Evolutionary conservation across 2,888 invertebrate genomes (phyloP), one percentile per base, ranked within the genome.

Genomic region (Osmoderma eremita): DNA sequence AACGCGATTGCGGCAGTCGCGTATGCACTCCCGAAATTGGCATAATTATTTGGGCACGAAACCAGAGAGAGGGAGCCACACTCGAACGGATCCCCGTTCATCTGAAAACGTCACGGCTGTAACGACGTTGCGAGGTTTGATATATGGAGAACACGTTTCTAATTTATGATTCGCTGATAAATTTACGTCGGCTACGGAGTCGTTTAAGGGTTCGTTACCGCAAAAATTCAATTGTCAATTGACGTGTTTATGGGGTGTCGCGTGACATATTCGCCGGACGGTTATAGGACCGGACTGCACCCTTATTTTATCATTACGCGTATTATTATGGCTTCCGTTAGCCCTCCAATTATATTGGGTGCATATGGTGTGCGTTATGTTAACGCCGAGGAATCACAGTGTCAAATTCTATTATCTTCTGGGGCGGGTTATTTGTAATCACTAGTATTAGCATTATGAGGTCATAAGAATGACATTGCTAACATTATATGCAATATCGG

Each of bases 111-210:
- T 70, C 69, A 67, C 65, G 68, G 58, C 48, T 62, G 53, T 65
- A 67, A 66, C 65, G 71, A 65, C 64, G 63, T 69, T 63, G 58
- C 70, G 58, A 71, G n/a, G 69, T 71, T 71, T 70, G 67, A 66
- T 63, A 70, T 67, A 69, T 64, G 58, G 58, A 15, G 58, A 45
- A 22, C 58, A 61, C 58, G 58, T 61, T 61, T 61, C 58, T 61
- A 61, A 61, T 61, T 61, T 61, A 61, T 61, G 58, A 61, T 61
- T 45, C 58, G 58, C 24, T 48, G 58, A 61, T 61, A 61, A 61
- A 61, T 61, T 61, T 61, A 61, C 58, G 58, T 45, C 45, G 30
- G 58, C 58, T 61, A 30, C 58, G 30, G 45, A 45, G 45, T 61
- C 58, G 36, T 61, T 61, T 61, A 61, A 61, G 58, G 58, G 58